Conservation (phyloP, 35 echinoderm and acorn worm species). For the Lytechinus variegatus region DNA sequence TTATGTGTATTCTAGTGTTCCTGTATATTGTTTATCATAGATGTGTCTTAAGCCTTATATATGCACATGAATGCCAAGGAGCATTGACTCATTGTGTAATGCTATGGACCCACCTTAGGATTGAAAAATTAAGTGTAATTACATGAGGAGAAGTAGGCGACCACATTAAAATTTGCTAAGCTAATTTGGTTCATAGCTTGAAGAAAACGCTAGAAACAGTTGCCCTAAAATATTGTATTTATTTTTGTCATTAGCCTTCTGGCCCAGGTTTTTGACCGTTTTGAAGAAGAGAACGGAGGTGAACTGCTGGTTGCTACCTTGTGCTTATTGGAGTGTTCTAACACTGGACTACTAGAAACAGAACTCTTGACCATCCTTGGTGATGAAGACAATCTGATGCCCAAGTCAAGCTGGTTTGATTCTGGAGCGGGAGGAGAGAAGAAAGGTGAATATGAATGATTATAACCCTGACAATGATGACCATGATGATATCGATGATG, state of each 20-base stretch:
- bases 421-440: neutral
- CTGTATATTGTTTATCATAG: too few relatives aligned
- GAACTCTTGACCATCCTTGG: slow-evolving; percentile 78
- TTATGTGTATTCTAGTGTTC: too few relatives aligned
- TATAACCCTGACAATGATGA: neutral
- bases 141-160: neutral
- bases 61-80: too few relatives aligned
- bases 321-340: slow-evolving; percentile 74
- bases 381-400: slow-evolving; percentile 71
- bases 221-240: neutral
- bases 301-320: slow-evolving; percentile 68
- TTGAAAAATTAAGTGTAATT: too few relatives aligned
- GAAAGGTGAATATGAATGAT: slow-evolving; percentile 41
- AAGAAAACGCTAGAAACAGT: neutral
- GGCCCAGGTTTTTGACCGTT: slow-evolving; percentile 69
- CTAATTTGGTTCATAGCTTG: neutral
- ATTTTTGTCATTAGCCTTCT: slow-evolving; percentile 47
- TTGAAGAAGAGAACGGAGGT: slow-evolving; percentile 80
- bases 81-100: too few relatives aligned
- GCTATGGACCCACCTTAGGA: too few relatives aligned
- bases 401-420: neutral
- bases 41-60: too few relatives aligned
- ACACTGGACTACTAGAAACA: slow-evolving; percentile 70
- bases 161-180: neutral
- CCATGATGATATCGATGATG: too few relatives aligned